Conservation (phyloP, 1,140 invertebrate species). For the Penaeus chinensis region DNA sequence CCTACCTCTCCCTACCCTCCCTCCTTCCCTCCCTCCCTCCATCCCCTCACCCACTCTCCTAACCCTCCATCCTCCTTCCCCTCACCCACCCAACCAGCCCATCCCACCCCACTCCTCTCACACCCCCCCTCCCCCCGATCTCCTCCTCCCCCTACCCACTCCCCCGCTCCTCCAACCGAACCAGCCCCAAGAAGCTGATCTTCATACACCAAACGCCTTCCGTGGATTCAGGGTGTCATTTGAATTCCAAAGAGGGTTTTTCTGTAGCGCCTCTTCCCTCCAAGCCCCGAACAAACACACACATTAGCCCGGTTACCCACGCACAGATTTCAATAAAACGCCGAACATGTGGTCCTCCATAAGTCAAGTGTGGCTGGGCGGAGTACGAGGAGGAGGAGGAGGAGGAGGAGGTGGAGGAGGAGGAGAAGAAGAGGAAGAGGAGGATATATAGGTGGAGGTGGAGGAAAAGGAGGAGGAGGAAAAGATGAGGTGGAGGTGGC, state of each 20-base stretch:
- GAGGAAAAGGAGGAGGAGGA: background rate
- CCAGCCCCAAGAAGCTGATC: too few species aligned
- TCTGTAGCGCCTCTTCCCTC: background rate
- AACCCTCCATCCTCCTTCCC: too few species aligned
- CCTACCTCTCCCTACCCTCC: too few species aligned
- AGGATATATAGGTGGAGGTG: too few species aligned
- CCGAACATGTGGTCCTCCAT: conserved; percentile 20
- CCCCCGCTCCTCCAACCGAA: too few species aligned
- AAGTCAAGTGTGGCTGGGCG: background rate
- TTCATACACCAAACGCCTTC: too few species aligned
- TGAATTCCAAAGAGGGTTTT: conserved; percentile 20
- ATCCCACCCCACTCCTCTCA: too few species aligned
- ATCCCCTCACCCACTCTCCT: too few species aligned
- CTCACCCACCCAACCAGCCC: too few species aligned
- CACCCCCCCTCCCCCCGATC: too few species aligned
- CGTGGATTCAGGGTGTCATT: background rate
- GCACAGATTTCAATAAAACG: conserved; percentile 21
- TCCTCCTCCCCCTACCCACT: too few species aligned
- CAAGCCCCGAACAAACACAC: background rate
- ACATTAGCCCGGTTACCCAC: background rate
- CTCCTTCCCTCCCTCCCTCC: too few species aligned
- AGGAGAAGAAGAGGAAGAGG: background rate
- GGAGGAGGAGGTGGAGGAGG: background rate
- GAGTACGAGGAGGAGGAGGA: background rate
- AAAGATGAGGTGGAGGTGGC: background rate